Base-by-base conservation (phyloP, 2,888 invertebrate species). In the Erynnis tages region DNA sequence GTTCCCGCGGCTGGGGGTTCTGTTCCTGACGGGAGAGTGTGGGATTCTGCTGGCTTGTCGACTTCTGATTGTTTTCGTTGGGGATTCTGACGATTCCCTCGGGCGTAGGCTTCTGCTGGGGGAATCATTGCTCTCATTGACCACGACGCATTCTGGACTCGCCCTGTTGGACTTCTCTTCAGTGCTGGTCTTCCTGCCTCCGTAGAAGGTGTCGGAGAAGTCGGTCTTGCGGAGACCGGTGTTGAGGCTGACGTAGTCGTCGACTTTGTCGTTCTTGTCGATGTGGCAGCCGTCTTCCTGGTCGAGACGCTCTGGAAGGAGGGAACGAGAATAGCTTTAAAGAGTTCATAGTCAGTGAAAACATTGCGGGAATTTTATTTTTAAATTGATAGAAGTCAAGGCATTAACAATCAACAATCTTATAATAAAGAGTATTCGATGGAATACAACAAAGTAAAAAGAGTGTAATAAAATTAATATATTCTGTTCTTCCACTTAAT, bases 141-240 rank as follows among this genome's bases (percentile, higher is more conserved):
- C 68, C 1, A 83, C 69, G 1, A 78, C 71, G n/a, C 89, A 90
- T 34, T 90, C 86, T 1, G 86, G 82, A 60, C 90, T 89, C 56
- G 79, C 77, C 32, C 85, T 65, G 59, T 73, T 80, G 23, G 84
- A 84, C 60, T 84, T 83, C 56, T 87, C 82, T 30, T 79, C 85
- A 45, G 79, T 75, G 65, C 77, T 73, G 45, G 82, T 72, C 62
- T 91, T 88, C 65, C 92, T 90, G 53, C 90, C 81, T 30, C 90
- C 82, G 80, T 91, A 91, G 73, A 93, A 89, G 63, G 92, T 90
- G 73, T 92, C 91, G 10, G 91, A 90, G 82, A 92, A 92, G 73
- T 93, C 92, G 0, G 94, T 94, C 79, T 93, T 94, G 13, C 94
- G 91, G 1, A 94, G 82, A 2, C 94, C 94, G 1, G 93, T 93